Base-by-base conservation (phyloP, 2,888 invertebrate genomes). In the Andrena flavipes region DNA sequence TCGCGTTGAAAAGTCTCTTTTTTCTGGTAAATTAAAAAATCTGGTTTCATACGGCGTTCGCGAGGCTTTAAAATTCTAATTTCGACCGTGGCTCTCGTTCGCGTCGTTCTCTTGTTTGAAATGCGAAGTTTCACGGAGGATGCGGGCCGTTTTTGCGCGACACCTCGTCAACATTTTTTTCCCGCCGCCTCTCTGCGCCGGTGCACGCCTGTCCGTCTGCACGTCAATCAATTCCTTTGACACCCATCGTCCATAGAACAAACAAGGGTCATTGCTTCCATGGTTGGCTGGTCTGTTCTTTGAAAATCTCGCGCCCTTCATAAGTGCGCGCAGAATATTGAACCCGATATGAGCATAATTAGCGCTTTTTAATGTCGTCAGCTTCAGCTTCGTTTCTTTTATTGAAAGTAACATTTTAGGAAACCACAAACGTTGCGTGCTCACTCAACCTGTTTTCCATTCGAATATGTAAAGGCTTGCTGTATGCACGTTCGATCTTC, bases 141-240 rank as follows among this genome's bases (percentile, higher is more conserved):
- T n/a, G 60, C 51, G n/a, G 35, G 49, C 62, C 33, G 26, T 76
- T 82, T 81, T 76, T 62, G 48, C 64, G 26, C 42, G 75, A 81
- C 82, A 54, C 33, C 56, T 26, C 75, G 76, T 76, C 82, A 72
- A 76, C 82, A 49, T 54, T 76, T 82, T 68, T 67, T 29, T 16
- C 30, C 20, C 8, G 42, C 13, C 59, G 35, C 63, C 26, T 23
- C 30, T 42, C 49, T 2, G n/a, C 26, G 23, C 26, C 63, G 23
- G n/a, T 51, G 56, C 10, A 7, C 49, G 26, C 54, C 63, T 54
- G 62, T 60, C 62, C 56, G 67, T 8, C 51, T 33, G 56, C 60
- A 30, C 72, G 81, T 81, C 76, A 49, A 82, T 82, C 82, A 82
- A 82, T 82, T 82, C 69, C 60, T 65, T 65, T 49, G 76, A 76